Conservation (phyloP, 2,797 vertebrate genomes). For the Chaunax sp. region DNA sequence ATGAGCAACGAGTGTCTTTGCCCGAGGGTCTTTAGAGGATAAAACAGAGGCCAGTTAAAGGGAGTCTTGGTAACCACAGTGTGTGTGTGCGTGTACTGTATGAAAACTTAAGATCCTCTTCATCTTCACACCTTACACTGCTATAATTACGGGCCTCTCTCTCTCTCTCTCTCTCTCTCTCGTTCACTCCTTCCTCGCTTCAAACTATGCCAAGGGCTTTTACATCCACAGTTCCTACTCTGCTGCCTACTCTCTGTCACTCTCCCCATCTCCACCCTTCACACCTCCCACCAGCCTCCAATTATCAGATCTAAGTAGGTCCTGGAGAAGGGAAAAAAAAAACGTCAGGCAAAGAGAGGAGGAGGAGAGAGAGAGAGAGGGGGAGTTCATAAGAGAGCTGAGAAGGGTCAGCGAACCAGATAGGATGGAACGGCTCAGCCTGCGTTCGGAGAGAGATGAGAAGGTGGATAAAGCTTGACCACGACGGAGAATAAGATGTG, state of each 20-base stretch:
- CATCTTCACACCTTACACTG: slow-evolving; percentile 71
- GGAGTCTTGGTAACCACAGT: slow-evolving; percentile 56
- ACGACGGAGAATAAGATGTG: slow-evolving; percentile 32
- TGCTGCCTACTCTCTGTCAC: slow-evolving; percentile 71
- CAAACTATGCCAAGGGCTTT: slow-evolving; percentile 74
- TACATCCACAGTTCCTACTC: slow-evolving; percentile 73
- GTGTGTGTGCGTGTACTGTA: slow-evolving; percentile 50
- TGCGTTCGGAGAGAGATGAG: slow-evolving; percentile 32
- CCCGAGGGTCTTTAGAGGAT: slow-evolving; percentile 65
- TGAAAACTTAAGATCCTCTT: slow-evolving; percentile 69
- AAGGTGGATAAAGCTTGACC: slow-evolving; percentile 55
- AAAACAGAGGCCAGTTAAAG: slow-evolving; percentile 63
- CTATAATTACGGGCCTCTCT: slow-evolving; percentile 71
- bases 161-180: slow-evolving; percentile 30
- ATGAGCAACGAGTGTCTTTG: slow-evolving; percentile 51
- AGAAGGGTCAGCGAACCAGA: slow-evolving; percentile 52
- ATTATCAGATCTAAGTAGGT: slow-evolving; percentile 79
- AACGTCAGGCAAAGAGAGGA: slow-evolving; percentile 28
- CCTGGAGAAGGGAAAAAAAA: slow-evolving; percentile 58
- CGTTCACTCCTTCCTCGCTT: slow-evolving; percentile 53
- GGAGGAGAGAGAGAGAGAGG: slow-evolving; percentile 28
- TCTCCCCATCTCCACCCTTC: slow-evolving; percentile 68
- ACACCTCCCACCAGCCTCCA: slow-evolving; percentile 77
- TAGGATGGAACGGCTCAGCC: slow-evolving; percentile 17
- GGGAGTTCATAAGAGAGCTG: slow-evolving; percentile 50